These are phyloP conservation scores for Atherix ibis DNA, from an alignment of 2,888 invertebrate species.

Conservation along the genomic window DNA sequence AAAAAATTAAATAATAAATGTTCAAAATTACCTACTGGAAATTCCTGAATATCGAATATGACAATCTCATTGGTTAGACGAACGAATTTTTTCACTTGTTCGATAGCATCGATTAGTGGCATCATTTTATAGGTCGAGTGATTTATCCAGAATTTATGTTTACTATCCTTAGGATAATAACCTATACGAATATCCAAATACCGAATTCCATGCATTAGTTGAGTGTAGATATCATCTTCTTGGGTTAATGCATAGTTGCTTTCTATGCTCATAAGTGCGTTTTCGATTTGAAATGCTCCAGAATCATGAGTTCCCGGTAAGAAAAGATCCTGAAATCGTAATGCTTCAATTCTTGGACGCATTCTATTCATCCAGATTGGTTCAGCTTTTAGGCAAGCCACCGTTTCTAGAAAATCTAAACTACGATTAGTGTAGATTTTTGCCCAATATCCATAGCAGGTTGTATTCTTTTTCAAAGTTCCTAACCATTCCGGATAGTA, in stretches of 20 bases:
- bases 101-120: slow-evolving; percentile 34
- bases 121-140: slow-evolving; percentile 38
- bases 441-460: slow-evolving; percentile 31
- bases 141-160: slow-evolving; percentile 37
- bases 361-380: slow-evolving; percentile 44
- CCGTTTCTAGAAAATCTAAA: slow-evolving; percentile 23
- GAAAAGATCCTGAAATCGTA: slow-evolving; percentile 39
- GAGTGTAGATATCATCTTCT: slow-evolving; percentile 40
- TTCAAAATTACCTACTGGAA: slow-evolving; percentile 40
- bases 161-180: slow-evolving; percentile 30
- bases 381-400: slow-evolving; percentile 36
- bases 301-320: slow-evolving; percentile 59
- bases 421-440: slow-evolving; percentile 25
- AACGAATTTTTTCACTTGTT: slow-evolving; percentile 39
- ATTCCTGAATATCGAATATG: slow-evolving; percentile 42
- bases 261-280: slow-evolving; percentile 31
- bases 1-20: no score
- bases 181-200: slow-evolving; percentile 46
- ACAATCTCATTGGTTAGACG: slow-evolving; percentile 41
- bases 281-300: slow-evolving; percentile 37
- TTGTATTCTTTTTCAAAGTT: no score
- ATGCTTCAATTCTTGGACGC: slow-evolving; percentile 29
- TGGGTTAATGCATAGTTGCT: slow-evolving; percentile 38
- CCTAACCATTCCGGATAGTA: no score
- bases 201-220: slow-evolving; percentile 42